Base-by-base conservation (phyloP, 2,797 vertebrate genomes). In the Trichosurus vulpecula region DNA sequence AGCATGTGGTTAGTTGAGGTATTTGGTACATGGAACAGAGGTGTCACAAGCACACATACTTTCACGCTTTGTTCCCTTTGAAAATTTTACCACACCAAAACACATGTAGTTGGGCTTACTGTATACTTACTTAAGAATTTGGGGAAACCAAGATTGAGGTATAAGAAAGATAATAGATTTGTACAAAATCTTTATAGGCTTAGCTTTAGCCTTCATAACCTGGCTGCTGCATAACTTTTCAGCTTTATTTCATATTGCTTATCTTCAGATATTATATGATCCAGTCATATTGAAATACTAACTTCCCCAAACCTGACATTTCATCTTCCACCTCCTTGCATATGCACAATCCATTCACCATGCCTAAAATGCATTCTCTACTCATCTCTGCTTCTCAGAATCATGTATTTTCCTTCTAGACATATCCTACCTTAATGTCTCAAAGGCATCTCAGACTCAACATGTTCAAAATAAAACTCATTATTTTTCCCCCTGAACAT, bases 21-120 rank as follows among this genome's bases (percentile, higher is more conserved):
- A 92, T 95, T 74, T 74, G 61, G 35, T 93, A 19, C 54, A 95
- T 52, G 41, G 56, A 92, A 54, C 95, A 94, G 97, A 87, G 92
- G 25, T 94, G 30, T 92, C 56, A 25, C 52, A 90, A 35, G n/a
- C 19, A 22, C n/a, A 81, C 19, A 8, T 3, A 25, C n/a, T 81
- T 41, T 81, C 19, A 81, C n/a, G 47, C 16, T 74, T 74, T 74
- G n/a, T 81, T 81, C 66, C n/a, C n/a, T 22, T 25, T 41, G 66
- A 81, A 41, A 22, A 81, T 47, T 41, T 41, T 47, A 81, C n/a
- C 58, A 66, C 25, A 66, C 58, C n/a, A 2, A 90, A 54, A 93
- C 94, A 94, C 16, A 93, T 66, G 14, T 91, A 57, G 29, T 93
- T 61, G 90, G 91, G 51, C 51, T 54, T 5, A 90, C 90, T 91